phyloP scores from a whole-genome alignment of 2,113 vertebrate genomes.

The Apaloderma vittatum region DNA sequence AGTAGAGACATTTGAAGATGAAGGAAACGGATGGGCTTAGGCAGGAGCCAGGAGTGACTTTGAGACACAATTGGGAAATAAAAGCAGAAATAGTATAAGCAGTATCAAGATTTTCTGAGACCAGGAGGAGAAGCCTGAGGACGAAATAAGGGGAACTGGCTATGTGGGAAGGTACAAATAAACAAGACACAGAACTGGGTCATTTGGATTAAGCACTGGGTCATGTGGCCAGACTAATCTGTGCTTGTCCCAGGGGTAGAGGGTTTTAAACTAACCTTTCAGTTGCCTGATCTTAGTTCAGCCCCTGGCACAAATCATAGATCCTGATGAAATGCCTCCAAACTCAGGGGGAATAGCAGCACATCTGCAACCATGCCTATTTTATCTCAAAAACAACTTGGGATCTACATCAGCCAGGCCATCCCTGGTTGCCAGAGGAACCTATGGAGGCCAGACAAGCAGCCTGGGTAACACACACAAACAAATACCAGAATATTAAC shows the following conservation, averaged over 20 bases:
- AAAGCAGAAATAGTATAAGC: not conserved
- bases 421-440: conserved; percentile 35
- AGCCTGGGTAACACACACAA: conserved; percentile 21
- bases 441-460: not conserved
- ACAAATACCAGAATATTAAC: conserved; percentile 44
- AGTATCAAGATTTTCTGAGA: not conserved
- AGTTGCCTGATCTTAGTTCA: conserved; percentile 30
- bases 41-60: not conserved
- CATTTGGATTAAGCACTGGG: conserved; percentile 14
- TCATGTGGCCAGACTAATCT: conserved; percentile 12
- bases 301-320: not conserved
- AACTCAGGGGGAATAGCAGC: conserved; percentile 27
- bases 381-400: conserved; percentile 42
- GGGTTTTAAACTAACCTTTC: not conserved
- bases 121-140: not conserved
- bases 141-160: not conserved
- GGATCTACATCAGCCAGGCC: not conserved
- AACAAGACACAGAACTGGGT: conserved; percentile 39
- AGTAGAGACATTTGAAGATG: not conserved
- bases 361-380: conserved; percentile 44
- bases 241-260: conserved; percentile 24
- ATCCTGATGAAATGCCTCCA: conserved; percentile 34
- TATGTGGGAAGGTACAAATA: conserved; percentile 31
- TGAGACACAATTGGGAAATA: not conserved
- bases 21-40: not conserved